Conservation (phyloP, 37 sponge, comb jelly and placozoan genomes). For the Oopsacas minuta region DNA sequence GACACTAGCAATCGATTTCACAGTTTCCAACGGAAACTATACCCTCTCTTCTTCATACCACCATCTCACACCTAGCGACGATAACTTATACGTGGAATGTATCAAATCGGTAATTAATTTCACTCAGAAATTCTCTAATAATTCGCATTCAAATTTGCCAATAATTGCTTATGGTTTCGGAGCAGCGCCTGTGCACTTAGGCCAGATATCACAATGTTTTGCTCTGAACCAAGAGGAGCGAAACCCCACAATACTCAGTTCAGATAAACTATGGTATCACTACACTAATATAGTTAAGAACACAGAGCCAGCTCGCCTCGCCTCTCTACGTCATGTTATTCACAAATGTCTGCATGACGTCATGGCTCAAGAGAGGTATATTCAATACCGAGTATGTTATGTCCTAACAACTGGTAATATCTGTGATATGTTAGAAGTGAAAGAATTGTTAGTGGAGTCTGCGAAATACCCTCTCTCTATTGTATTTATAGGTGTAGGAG, state of each 20-base stretch:
- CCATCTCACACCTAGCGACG: neutral
- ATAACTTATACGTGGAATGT: neutral
- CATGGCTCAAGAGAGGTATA: neutral
- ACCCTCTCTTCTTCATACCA: neutral
- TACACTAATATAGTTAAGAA: neutral
- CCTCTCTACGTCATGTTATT: neutral
- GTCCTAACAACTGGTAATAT: neutral
- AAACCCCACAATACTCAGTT: neutral
- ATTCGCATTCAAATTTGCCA: neutral
- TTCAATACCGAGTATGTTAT: neutral
- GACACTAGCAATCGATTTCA: neutral
- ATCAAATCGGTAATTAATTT: neutral
- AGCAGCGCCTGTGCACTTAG: neutral
- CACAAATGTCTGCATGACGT: conserved; percentile 1
- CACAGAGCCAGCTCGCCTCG: neutral
- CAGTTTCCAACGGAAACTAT: neutral
- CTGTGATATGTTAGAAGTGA: neutral
- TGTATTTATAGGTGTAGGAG: neutral
- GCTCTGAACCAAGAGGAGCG: neutral
- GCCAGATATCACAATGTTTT: neutral
- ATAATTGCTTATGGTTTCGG: neutral
- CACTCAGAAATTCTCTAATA: neutral
- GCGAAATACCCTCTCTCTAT: neutral
- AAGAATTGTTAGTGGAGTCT: neutral
- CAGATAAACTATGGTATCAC: neutral